phyloP scores from a whole-genome alignment of 2,113 vertebrate species.

The Oreochromis tanganicae region DNA sequence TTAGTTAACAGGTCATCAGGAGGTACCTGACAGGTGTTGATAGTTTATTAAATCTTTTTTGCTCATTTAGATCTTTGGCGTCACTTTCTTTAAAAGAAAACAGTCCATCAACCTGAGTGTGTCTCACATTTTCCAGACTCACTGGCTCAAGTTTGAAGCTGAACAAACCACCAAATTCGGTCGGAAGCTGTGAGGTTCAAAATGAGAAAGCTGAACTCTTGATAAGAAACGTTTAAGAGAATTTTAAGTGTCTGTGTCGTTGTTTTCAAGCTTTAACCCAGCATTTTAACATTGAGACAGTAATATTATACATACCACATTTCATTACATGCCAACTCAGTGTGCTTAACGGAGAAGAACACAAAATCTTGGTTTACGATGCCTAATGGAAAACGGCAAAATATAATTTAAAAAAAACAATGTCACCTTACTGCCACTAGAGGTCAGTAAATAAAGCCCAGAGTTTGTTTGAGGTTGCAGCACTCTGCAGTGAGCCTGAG shows the following conservation, averaged over 20 bases:
- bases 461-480: not conserved
- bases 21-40: not conserved
- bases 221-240: not conserved
- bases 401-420: not conserved
- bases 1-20: not conserved
- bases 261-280: not conserved
- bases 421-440: not conserved
- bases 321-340: not conserved
- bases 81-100: not conserved
- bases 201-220: not conserved
- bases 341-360: not conserved
- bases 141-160: not conserved
- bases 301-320: not conserved
- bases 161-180: not conserved
- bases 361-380: not conserved
- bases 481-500: not conserved
- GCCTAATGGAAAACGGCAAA: not conserved
- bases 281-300: not conserved
- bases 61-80: not conserved
- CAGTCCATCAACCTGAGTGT: not conserved
- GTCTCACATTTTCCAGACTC: slow-evolving; percentile 38
- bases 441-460: not conserved
- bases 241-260: not conserved
- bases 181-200: not conserved
- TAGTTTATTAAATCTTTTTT: not conserved